These are phyloP conservation scores for Enoplosus armatus DNA, from an alignment of 2,797 vertebrate species.

Conservation along the genomic window DNA sequence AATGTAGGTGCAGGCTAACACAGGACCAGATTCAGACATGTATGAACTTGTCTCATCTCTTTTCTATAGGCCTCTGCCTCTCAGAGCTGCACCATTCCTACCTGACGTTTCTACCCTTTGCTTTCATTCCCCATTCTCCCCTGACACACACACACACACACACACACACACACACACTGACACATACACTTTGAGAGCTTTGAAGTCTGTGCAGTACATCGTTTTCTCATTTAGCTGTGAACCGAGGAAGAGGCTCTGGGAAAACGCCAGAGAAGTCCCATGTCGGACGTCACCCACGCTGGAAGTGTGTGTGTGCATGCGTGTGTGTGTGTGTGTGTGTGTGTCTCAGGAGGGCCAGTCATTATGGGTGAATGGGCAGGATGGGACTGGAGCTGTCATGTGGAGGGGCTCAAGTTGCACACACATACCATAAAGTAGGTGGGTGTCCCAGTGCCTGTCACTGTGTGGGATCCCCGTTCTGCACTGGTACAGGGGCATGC, in stretches of 20 bases:
- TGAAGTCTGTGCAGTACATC: conserved; percentile 62
- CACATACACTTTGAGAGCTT: conserved; percentile 45
- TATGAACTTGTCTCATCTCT: conserved; percentile 70
- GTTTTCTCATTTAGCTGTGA: conserved; percentile 67
- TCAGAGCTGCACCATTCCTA: conserved; percentile 69
- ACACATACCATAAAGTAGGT: conserved; percentile 46
- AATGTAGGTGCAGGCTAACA: conserved; percentile 85
- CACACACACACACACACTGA: conserved; percentile 17
- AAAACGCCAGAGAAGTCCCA: conserved; percentile 61
- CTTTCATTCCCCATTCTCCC: conserved; percentile 56
- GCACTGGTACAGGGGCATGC: conserved; percentile 36
- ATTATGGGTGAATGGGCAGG: conserved; percentile 70
- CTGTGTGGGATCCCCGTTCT: conserved; percentile 53
- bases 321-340: conserved; percentile 25
- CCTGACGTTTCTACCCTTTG: conserved; percentile 75
- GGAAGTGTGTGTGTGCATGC: conserved; percentile 18
- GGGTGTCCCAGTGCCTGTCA: conserved; percentile 58
- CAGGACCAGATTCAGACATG: conserved; percentile 80
- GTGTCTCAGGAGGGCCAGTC: conserved; percentile 55
- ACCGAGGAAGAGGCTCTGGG: conserved; percentile 62
- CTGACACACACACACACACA: conserved; percentile 16
- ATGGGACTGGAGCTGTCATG: conserved; percentile 67
- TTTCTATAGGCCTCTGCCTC: conserved; percentile 55
- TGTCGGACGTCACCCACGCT: conserved; percentile 63
- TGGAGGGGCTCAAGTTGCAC: conserved; percentile 70